Base-by-base conservation (phyloP, 2,888 invertebrate species). In the Palloptera scutellata region DNA sequence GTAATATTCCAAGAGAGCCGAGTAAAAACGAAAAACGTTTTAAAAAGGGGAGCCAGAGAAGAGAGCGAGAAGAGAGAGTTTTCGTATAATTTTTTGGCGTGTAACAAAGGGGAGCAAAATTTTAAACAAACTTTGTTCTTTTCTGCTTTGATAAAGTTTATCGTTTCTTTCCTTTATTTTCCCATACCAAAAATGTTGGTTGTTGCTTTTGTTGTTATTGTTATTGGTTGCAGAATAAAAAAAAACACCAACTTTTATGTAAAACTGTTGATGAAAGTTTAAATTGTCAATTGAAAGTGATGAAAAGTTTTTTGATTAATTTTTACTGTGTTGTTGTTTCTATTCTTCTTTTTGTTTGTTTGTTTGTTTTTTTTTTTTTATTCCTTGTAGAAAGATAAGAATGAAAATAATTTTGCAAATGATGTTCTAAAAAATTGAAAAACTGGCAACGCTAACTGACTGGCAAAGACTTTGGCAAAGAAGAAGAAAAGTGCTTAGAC, bases 261-360 rank as follows among this genome's bases (percentile, higher is more conserved):
- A 48, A 80, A 79, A 77, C 75, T 77, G 72, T 72, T 78, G 80
- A 80, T 76, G 78, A 78, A 81, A 81, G 80, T 82, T 81, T 80
- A 81, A 81, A 81, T 81, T 81, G 82, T 81, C 82, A 82, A 81
- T 82, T 81, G 80, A 82, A 80, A 81, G 82, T 81, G 81, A 81
- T 82, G 78, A 77, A 82, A 80, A 81, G 76, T 81, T 81, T 81
- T 81, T 82, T 81, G 80, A 82, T 81, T 81, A 81, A 81, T 81
- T 80, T 78, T 79, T 76, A 77, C 76, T 74, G 73, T 76, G 30
- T 30, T 30, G 30, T 30, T 30, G n/a, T n/a, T n/a, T n/a, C n/a
- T n/a, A n/a, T n/a, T n/a, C n/a, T n/a, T n/a, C n/a, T n/a, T n/a
- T n/a, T n/a, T n/a, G n/a, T n/a, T n/a, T n/a, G n/a, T 30, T 30